A percentile compares a stretch with the other conserved stretches of the same genome.
Evolutionary conservation across 64 coral and sea anemone species (phyloP).

Genomic region (Catalaphyllia jardinei): DNA sequence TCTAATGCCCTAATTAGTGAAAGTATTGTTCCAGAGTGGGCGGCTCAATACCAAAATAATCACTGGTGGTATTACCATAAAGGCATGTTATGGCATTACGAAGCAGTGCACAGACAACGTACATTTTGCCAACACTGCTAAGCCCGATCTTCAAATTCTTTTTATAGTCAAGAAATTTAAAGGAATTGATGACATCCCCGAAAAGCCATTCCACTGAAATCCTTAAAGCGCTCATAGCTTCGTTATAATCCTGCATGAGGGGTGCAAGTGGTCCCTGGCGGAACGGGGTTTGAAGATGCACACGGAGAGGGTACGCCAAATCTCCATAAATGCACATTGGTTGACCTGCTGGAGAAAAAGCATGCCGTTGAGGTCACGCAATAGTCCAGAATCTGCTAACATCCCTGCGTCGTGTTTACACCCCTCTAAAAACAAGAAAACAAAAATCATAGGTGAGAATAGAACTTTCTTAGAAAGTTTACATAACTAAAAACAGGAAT

Average conservation of each 20-base stretch:
- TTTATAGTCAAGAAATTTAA: constrained; percentile 23
- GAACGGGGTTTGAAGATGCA: constrained; percentile 32
- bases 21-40: constrained; percentile 30
- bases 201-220: constrained; percentile 29
- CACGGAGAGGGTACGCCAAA: constrained; percentile 38
- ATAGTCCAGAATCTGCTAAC: constrained; percentile 46
- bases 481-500: constrained; percentile 25
- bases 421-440: constrained; percentile 1
- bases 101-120: background rate
- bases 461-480: constrained; percentile 28
- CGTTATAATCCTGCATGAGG: constrained; percentile 22
- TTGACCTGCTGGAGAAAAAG: constrained; percentile 32
- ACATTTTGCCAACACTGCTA: constrained; percentile 16
- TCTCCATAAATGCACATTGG: constrained; percentile 50
- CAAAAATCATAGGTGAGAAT: constrained; percentile 26
- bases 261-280: constrained; percentile 27
- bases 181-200: constrained; percentile 8
- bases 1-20: background rate
- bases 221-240: background rate
- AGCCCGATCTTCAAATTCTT: constrained; percentile 36
- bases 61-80: constrained; percentile 28
- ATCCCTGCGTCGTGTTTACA: constrained; percentile 39
- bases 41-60: constrained; percentile 34
- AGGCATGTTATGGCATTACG: constrained; percentile 24
- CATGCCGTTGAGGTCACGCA: constrained; percentile 36